Conservation (phyloP, 2,113 vertebrate genomes). For the Alectura lathami region DNA sequence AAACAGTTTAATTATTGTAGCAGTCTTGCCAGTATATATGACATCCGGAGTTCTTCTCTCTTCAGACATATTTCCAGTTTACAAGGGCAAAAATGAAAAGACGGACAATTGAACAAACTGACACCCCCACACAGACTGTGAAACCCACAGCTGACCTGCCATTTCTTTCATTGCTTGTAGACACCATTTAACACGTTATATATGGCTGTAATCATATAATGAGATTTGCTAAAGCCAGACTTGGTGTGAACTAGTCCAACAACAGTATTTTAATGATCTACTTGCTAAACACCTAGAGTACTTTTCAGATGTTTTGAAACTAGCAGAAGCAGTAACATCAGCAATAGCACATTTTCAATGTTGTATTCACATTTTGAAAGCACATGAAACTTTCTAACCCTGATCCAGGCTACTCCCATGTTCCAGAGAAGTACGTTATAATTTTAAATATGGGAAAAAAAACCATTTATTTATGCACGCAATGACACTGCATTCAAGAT, state of each 20-base stretch:
- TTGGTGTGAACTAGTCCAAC: background rate
- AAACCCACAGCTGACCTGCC: constrained; percentile 1
- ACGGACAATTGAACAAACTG: background rate
- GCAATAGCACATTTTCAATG: background rate
- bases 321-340: background rate
- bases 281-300: background rate
- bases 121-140: background rate
- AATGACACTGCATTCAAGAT: background rate
- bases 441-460: background rate
- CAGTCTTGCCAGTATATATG: background rate
- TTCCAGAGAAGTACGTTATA: background rate
- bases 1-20: background rate
- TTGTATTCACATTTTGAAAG: background rate
- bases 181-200: constrained; percentile 17
- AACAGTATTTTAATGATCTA: background rate
- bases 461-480: background rate
- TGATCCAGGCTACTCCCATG: background rate
- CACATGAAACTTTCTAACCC: background rate
- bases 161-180: constrained; percentile 2
- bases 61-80: background rate
- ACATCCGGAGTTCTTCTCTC: background rate
- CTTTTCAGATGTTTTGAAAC: background rate
- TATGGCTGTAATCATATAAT: constrained; percentile 40
- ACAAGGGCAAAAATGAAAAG: background rate
- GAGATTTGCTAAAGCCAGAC: constrained; percentile 52